Evolutionary conservation across 2,888 invertebrate genomes (phyloP), one percentile per base, ranked within the genome.

Genomic region (Anagyrus pseudococci): DNA sequence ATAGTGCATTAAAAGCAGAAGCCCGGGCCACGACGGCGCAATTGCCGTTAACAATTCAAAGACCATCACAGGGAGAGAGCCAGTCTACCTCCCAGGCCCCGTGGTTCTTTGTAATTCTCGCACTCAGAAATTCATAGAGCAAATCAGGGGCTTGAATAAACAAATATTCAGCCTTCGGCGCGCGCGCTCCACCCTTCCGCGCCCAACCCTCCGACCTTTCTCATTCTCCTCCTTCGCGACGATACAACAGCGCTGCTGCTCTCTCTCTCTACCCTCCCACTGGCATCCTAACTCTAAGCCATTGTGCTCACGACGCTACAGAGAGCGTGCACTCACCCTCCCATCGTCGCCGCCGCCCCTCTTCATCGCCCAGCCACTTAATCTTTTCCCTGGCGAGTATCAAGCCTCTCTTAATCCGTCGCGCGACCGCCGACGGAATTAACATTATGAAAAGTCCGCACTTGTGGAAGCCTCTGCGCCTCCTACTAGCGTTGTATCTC

Each of bases 71-170:
- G 29, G 29, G 10, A 10, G 29, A 29, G 29, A 10, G 10, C 6
- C 6, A 29, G 29, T n/a, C n/a, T n/a, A n/a, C n/a, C n/a, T n/a
- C n/a, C n/a, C n/a, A n/a, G n/a, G n/a, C n/a, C n/a, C n/a, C n/a
- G n/a, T n/a, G n/a, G n/a, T n/a, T n/a, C n/a, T n/a, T n/a, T n/a
- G 50, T 55, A 61, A 55, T 23, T 22, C 41, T 26, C 50, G 20
- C 46, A 25, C 59, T 56, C 52, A 40, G 46, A 55, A 59, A 59
- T 64, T 59, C 59, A 47, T 41, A 46, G 41, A 54, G 64, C 44
- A 59, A 64, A 59, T 64, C 62, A 55, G 7, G 33, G 53, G 26
- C 58, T 50, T 56, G 56, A 62, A 58, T 66, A 66, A 66, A 66
- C 65, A 62, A 66, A 65, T 54, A 54, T 56, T 47, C 48, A 46